phyloP scores from a whole-genome alignment of 2,888 invertebrate genomes.

The Cerceris rybyensis region DNA sequence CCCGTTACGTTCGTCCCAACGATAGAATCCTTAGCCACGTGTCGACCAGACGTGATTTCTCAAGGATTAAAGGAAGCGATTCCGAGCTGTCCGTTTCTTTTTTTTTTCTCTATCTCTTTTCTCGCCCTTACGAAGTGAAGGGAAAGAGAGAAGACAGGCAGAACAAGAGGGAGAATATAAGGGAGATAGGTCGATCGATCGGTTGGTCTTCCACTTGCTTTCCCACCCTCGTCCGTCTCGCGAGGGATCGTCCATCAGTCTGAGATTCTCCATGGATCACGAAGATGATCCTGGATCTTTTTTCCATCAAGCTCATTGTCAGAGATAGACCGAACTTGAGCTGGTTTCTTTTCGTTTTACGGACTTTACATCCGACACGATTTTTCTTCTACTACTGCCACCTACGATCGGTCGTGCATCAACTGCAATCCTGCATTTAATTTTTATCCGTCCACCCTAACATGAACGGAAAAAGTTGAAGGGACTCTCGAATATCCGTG shows the following conservation, averaged over 20 bases:
- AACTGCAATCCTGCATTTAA: conserved; percentile 2
- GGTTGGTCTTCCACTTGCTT: conserved; percentile 16
- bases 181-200: conserved; percentile 47
- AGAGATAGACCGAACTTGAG: neutral
- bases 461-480: neutral
- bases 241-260: conserved; percentile 44
- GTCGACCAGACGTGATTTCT: conserved; percentile 49
- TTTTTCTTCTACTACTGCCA: neutral
- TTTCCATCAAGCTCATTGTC: conserved; percentile 41
- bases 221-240: conserved; percentile 2
- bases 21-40: conserved; percentile 39
- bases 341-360: neutral
- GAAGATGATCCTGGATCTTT: conserved; percentile 54
- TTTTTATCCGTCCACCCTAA: conserved; percentile 9
- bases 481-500: conserved; percentile 14
- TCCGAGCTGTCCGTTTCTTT: conserved; percentile 7
- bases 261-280: conserved; percentile 40
- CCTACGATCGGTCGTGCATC: neutral
- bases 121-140: neutral
- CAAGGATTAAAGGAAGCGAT: conserved; percentile 45
- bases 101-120: neutral
- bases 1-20: conserved; percentile 27
- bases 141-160: conserved; percentile 5
- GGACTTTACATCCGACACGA: neutral
- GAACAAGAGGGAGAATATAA: conserved; percentile 11